phyloP scores from a whole-genome alignment of 2,888 invertebrate species.

The Formica aserva region DNA sequence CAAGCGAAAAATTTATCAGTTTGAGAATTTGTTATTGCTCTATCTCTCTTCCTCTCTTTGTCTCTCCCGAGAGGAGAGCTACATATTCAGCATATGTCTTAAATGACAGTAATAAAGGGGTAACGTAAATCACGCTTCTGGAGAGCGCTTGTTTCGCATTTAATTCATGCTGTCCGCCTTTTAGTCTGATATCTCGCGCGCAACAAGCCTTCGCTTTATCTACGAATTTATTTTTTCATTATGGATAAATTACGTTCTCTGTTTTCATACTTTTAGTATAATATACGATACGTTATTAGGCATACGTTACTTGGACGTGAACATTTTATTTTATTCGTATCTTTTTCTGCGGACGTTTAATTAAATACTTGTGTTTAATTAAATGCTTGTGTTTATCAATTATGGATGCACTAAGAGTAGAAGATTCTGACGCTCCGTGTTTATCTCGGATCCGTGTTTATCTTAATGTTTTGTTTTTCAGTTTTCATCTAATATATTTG shows the following conservation, averaged over 20 bases:
- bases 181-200: conserved; percentile 37
- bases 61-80: background rate
- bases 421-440: background rate
- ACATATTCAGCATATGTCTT: conserved; percentile 37
- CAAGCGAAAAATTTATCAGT: background rate
- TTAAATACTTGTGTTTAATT: background rate
- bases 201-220: conserved; percentile 28
- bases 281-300: conserved; percentile 4
- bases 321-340: background rate
- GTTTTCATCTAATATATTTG: background rate
- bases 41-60: too few relatives aligned
- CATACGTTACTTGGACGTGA: background rate
- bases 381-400: background rate
- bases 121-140: conserved; percentile 26
- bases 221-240: conserved; percentile 8
- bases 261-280: conserved; percentile 10
- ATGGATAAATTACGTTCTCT: conserved; percentile 29
- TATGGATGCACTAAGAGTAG: background rate
- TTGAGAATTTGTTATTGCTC: background rate
- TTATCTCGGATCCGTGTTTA: background rate
- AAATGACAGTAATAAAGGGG: conserved; percentile 13
- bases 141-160: conserved; percentile 9
- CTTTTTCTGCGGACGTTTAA: background rate
- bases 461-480: background rate
- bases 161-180: conserved; percentile 20